Conservation (phyloP, 1,140 invertebrate species). For the Cydia fagiglandana region DNA sequence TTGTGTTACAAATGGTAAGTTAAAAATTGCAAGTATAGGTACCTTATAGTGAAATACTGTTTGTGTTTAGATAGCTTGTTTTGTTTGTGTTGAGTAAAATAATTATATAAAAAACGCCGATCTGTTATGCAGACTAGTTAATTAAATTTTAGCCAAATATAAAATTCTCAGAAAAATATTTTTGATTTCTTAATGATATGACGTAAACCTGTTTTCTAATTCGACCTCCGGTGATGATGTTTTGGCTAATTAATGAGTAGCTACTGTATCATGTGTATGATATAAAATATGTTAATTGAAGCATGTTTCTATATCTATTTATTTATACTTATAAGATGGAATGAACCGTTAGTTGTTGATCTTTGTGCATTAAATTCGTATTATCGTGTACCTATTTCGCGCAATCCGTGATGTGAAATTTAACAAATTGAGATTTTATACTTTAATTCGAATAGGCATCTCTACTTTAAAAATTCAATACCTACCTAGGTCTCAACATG, state of each 20-base stretch:
- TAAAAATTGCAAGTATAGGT: conserved; percentile 24
- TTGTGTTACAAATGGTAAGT: conserved; percentile 60
- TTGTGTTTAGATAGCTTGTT: background rate
- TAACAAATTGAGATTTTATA: no score
- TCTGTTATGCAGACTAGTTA: background rate
- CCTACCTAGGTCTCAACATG: no score
- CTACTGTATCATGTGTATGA: background rate
- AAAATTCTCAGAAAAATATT: background rate
- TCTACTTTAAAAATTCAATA: no score
- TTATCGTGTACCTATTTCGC: no score
- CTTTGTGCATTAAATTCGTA: no score
- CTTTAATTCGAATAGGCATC: no score
- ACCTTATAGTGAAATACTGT: background rate
- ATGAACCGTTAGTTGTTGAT: no score
- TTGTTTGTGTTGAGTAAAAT: no score
- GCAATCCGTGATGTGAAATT: no score
- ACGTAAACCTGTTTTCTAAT: background rate
- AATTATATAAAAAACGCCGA: background rate
- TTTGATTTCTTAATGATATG: background rate
- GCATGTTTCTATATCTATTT: no score
- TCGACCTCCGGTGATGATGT: background rate
- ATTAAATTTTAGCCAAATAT: background rate
- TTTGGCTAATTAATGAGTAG: background rate
- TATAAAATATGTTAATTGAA: background rate
- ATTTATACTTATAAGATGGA: no score